These are phyloP conservation scores for Tipula vernalis DNA, from an alignment of 2,888 invertebrate genomes.

Conservation along the genomic window DNA sequence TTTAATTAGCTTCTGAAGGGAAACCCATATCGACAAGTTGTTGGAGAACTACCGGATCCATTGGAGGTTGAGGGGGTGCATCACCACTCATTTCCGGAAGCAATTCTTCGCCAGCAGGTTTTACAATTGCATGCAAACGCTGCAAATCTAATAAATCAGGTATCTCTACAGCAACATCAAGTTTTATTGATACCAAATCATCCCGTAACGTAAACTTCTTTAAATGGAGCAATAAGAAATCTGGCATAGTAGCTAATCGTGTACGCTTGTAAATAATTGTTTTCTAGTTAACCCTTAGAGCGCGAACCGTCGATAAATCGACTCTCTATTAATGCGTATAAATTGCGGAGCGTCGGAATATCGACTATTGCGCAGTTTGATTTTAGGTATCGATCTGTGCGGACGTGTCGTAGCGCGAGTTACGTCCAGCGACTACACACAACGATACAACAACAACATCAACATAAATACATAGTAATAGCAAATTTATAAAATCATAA, in stretches of 20 bases:
- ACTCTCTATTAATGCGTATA: too few species aligned
- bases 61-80: constrained; percentile 38
- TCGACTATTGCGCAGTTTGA: too few species aligned
- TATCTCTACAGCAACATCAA: constrained; percentile 89
- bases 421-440: background rate
- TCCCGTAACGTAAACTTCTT: constrained; percentile 88
- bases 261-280: constrained; percentile 71
- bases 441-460: too few species aligned
- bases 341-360: too few species aligned
- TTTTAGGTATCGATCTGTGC: too few species aligned
- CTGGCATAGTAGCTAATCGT: constrained; percentile 80
- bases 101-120: constrained; percentile 65
- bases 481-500: too few species aligned
- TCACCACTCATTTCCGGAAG: constrained; percentile 56
- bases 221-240: constrained; percentile 82
- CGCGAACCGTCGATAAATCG: too few species aligned
- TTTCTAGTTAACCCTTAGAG: constrained; percentile 68
- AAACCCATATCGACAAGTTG: constrained; percentile 73
- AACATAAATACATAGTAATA: too few species aligned
- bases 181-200: constrained; percentile 89
- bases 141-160: constrained; percentile 73
- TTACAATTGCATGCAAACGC: constrained; percentile 56
- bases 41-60: constrained; percentile 36
- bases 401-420: background rate
- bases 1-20: constrained; percentile 75